Percentiles rank a stretch among this genome's conserved stretches.
Conservation (phyloP, 2,113 vertebrate species). For the Ailurus styani region DNA sequence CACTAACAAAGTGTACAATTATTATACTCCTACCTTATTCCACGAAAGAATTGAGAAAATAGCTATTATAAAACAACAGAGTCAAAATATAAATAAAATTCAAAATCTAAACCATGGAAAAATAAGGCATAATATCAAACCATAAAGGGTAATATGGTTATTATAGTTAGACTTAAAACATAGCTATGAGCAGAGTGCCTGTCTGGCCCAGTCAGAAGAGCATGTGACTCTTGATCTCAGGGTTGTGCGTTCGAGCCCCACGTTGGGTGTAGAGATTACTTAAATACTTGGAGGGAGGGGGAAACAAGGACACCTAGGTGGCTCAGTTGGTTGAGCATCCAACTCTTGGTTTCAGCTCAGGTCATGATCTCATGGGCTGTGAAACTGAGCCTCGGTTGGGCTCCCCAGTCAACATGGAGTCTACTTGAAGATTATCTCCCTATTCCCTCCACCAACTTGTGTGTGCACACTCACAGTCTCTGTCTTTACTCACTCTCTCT, state of each 20-base stretch:
- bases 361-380: background rate
- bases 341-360: background rate
- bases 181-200: background rate
- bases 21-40: background rate
- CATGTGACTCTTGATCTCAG: background rate
- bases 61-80: background rate
- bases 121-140: background rate
- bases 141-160: background rate
- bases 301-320: background rate
- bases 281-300: no score
- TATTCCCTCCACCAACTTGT: background rate
- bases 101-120: background rate
- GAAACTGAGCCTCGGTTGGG: background rate
- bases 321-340: background rate
- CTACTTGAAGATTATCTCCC: background rate
- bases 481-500: background rate
- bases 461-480: background rate
- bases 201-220: background rate
- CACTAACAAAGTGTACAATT: background rate
- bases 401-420: background rate
- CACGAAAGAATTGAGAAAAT: background rate
- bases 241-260: background rate
- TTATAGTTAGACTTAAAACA: background rate
- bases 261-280: background rate
- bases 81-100: conserved; percentile 6